Evolutionary conservation across 2,888 invertebrate genomes (phyloP).

Genomic region (Fissipunctia ypsillon): DNA sequence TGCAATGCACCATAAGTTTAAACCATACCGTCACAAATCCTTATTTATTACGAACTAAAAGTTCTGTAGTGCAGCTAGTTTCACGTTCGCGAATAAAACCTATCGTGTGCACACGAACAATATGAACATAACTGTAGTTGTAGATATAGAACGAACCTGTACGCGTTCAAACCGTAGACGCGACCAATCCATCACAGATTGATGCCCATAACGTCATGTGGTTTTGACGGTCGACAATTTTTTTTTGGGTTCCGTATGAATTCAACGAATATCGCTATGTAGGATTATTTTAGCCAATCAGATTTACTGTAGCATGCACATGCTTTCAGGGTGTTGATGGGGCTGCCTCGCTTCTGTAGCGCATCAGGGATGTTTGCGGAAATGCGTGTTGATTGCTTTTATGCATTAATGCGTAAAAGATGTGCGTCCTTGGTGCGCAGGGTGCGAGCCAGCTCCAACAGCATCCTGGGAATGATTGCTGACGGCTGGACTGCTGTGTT

Average conservation of each 20-base stretch:
- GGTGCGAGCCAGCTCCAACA: too few species aligned
- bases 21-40: constrained; percentile 29
- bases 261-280: not conserved
- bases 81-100: constrained; percentile 6
- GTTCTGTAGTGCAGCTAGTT: constrained; percentile 21
- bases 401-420: too few species aligned
- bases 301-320: not conserved
- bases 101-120: not conserved
- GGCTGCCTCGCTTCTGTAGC: too few species aligned
- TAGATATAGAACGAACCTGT: not conserved
- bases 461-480: too few species aligned
- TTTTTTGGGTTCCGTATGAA: constrained; percentile 26
- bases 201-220: constrained; percentile 51
- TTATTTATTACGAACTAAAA: constrained; percentile 46
- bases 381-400: too few species aligned
- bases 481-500: too few species aligned
- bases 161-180: constrained; percentile 23
- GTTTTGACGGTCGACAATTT: constrained; percentile 55
- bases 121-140: not conserved
- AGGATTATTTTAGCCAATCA: not conserved
- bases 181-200: constrained; percentile 58
- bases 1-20: constrained; percentile 20
- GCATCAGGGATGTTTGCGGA: too few species aligned
- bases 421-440: too few species aligned
- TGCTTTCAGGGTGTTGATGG: too few species aligned